A percentile compares a stretch with the other conserved stretches of the same genome.
Evolutionary conservation across 2,113 vertebrate species (phyloP).

Genomic region (Zosterops japonicus): DNA sequence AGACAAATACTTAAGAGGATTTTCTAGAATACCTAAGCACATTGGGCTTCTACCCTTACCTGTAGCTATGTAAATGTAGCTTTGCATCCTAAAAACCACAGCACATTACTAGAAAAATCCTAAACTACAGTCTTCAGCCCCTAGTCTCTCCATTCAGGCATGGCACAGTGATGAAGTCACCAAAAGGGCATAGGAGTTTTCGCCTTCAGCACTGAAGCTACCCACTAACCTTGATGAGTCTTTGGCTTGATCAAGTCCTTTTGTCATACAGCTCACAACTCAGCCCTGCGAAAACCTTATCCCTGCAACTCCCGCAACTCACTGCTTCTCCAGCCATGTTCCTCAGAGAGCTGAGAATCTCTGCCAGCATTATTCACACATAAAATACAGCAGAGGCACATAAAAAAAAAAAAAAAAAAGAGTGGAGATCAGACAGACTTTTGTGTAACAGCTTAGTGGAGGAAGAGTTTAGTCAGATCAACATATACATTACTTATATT

Average conservation of each 20-base stretch:
- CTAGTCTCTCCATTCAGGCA: background rate
- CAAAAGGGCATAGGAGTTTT: fast-evolving
- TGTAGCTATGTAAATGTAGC: background rate
- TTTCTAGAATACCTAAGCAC: background rate
- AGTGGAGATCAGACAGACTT: background rate
- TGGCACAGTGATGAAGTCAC: background rate
- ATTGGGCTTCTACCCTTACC: background rate
- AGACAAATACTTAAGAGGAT: background rate
- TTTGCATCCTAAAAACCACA: background rate
- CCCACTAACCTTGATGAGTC: background rate
- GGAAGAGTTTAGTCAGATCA: background rate
- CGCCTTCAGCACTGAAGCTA: background rate
- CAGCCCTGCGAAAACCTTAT: background rate
- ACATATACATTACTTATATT: background rate
- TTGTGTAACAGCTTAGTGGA: background rate
- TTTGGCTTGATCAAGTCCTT: background rate
- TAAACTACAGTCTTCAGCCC: background rate
- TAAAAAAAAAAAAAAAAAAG: background rate
- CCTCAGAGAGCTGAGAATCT: background rate
- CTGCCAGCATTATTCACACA: background rate
- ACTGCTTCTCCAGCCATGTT: background rate
- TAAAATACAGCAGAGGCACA: background rate
- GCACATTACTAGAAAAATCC: background rate
- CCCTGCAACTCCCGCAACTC: background rate
- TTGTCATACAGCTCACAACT: background rate